A percentile compares a stretch with the other conserved stretches of the same genome.
Evolutionary conservation across 1,140 invertebrate genomes (phyloP).

Genomic region (Lasaia peninsularis): DNA sequence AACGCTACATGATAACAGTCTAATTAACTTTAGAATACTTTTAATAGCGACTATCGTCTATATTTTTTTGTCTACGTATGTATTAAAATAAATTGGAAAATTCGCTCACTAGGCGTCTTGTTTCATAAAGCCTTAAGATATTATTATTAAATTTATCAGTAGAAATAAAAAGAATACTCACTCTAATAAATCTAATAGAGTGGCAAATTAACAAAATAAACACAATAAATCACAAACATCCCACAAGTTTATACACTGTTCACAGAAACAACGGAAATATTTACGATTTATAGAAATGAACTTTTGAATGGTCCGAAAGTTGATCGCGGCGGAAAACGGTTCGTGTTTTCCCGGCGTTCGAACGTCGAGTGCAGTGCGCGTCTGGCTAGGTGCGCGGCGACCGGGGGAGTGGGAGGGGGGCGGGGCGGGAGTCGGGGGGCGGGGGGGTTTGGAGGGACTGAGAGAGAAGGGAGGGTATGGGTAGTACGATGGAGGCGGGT

Average conservation of each 20-base stretch:
- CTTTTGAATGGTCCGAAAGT: constrained; percentile 30
- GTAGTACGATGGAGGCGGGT: too few species aligned
- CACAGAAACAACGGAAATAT: constrained; percentile 35
- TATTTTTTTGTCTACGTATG: too few species aligned
- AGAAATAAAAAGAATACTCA: constrained; percentile 41
- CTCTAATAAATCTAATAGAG: constrained; percentile 35
- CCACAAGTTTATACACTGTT: constrained; percentile 28
- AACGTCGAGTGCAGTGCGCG: constrained; percentile 67
- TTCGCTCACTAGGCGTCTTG: constrained; percentile 16
- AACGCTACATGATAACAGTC: too few species aligned
- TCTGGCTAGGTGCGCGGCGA: constrained; percentile 41
- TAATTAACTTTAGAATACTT: too few species aligned
- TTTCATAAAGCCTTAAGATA: too few species aligned
- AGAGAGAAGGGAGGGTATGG: too few species aligned
- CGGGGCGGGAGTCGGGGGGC: constrained; percentile 22
- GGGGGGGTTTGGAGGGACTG: too few species aligned
- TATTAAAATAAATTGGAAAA: too few species aligned
- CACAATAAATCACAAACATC: constrained; percentile 50
- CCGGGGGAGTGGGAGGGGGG: constrained; percentile 41
- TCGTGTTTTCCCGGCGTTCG: constrained; percentile 72
- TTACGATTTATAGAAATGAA: constrained; percentile 30
- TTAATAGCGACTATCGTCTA: too few species aligned
- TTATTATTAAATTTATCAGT: constrained; percentile 35
- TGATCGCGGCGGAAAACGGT: constrained; percentile 62
- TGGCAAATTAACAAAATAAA: constrained; percentile 34